Evolutionary conservation across 1,140 invertebrate species (phyloP).

Genomic region (Archegozetes longisetosus): DNA sequence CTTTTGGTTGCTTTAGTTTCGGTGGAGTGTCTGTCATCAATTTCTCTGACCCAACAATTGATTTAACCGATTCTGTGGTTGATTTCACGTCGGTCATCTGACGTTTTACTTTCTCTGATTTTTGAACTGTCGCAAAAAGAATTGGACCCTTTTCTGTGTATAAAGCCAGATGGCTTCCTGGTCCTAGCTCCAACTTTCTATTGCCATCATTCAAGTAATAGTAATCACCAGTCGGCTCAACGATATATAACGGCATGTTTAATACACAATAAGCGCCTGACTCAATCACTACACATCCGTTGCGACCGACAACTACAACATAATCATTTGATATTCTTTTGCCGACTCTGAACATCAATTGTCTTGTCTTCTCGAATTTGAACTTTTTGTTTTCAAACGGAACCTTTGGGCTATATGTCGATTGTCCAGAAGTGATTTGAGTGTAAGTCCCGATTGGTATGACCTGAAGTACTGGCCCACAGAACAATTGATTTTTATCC

Average conservation of each 20-base stretch:
- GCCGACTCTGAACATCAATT: neutral
- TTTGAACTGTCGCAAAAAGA: neutral
- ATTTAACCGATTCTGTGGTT: too few relatives aligned
- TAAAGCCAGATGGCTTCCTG: neutral
- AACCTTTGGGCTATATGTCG: neutral
- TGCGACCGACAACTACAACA: neutral
- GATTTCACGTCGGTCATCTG: too few relatives aligned
- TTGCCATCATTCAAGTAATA: neutral
- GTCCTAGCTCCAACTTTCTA: neutral
- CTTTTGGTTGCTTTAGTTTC: too few relatives aligned
- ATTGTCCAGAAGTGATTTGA: neutral
- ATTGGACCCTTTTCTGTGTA: neutral
- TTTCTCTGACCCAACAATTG: too few relatives aligned
- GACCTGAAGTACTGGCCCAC: neutral
- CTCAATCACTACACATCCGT: neutral
- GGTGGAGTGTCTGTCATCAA: too few relatives aligned
- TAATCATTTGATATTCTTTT: neutral
- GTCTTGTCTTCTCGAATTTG: neutral
- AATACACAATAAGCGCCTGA: neutral
- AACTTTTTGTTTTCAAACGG: neutral
- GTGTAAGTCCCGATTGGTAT: neutral
- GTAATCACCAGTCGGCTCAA: neutral
- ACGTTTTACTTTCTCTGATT: neutral
- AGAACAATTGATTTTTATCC: neutral
- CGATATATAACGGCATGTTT: neutral